phyloP scores from a whole-genome alignment of 1,140 invertebrate species.

The Ganaspis sp. region DNA sequence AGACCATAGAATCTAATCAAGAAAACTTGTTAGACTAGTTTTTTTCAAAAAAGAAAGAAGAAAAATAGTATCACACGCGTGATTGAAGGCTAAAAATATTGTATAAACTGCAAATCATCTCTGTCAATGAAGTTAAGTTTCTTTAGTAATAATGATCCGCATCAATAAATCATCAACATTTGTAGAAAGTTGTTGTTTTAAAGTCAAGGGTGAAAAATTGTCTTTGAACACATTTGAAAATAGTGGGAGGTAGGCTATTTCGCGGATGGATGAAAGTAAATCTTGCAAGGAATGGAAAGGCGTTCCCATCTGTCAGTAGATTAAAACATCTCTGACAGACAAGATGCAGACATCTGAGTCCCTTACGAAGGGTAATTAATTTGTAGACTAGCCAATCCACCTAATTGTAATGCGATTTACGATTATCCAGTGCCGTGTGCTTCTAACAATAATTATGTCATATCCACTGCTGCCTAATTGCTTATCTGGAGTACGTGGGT shows the following conservation, averaged over 20 bases:
- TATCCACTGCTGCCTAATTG: conserved; percentile 52
- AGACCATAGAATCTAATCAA: conserved; percentile 23
- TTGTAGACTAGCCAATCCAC: conserved; percentile 34
- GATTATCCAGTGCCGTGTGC: conserved; percentile 28
- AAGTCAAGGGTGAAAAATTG: not conserved
- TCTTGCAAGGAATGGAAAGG: conserved; percentile 13
- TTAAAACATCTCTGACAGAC: conserved; percentile 3
- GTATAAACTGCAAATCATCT: conserved; percentile 19
- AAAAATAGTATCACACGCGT: conserved; percentile 8
- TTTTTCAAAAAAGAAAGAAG: not conserved
- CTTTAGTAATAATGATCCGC: not conserved
- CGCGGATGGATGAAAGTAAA: not conserved
- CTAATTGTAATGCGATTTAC: conserved; percentile 48
- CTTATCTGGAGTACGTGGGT: conserved; percentile 53
- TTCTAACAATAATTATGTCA: conserved; percentile 56
- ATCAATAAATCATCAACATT: conserved; percentile 2
- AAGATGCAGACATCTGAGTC: conserved; percentile 6
- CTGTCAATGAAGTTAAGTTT: conserved; percentile 13
- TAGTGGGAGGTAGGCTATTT: not conserved
- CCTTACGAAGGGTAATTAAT: conserved; percentile 39
- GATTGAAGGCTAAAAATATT: conserved; percentile 21
- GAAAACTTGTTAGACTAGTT: conserved; percentile 19
- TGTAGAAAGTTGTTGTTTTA: not conserved
- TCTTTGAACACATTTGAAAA: not conserved
- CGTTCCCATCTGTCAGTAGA: conserved; percentile 13